These are phyloP conservation scores for Drosophila suboccidentalis DNA, from an alignment of 2,888 invertebrate genomes.

Conservation along the genomic window DNA sequence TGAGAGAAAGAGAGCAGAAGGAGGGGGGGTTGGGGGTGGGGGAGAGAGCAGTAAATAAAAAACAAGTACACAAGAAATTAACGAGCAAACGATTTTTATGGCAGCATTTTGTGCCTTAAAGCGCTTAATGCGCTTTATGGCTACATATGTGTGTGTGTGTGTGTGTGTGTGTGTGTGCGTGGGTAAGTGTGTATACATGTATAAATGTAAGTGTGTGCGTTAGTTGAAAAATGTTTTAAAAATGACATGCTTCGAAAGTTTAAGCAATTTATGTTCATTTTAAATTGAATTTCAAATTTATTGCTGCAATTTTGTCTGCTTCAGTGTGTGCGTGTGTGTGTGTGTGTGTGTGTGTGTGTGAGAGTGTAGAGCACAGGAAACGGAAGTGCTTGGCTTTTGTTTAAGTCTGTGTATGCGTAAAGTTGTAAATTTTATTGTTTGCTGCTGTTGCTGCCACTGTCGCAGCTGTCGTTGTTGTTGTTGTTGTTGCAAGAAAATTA, in stretches of 20 bases:
- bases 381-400: conserved; percentile 76
- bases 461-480: conserved; percentile 23
- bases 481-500: conserved; percentile 62
- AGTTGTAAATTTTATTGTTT: conserved; percentile 78
- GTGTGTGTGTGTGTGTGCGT: conserved; percentile 18
- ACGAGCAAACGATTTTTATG: conserved; percentile 83
- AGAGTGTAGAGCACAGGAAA: conserved; percentile 57
- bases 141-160: conserved; percentile 22
- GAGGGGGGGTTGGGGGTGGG: not conserved
- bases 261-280: conserved; percentile 85
- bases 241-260: conserved; percentile 85
- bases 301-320: conserved; percentile 81
- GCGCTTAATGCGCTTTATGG: conserved; percentile 79
- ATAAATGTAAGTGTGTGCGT: conserved; percentile 53
- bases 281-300: conserved; percentile 86
- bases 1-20: conserved; percentile 9
- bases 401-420: conserved; percentile 46
- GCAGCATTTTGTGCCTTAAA: conserved; percentile 82
- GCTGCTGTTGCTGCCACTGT: conserved; percentile 33
- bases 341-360: conserved; percentile 32
- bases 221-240: conserved; percentile 84
- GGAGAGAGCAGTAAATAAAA: conserved; percentile 67
- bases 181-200: conserved; percentile 9
- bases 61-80: conserved; percentile 76
- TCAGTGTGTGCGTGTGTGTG: conserved; percentile 19